Conservation (phyloP, 2,888 invertebrate genomes). For the Coleophora flavipennella region DNA sequence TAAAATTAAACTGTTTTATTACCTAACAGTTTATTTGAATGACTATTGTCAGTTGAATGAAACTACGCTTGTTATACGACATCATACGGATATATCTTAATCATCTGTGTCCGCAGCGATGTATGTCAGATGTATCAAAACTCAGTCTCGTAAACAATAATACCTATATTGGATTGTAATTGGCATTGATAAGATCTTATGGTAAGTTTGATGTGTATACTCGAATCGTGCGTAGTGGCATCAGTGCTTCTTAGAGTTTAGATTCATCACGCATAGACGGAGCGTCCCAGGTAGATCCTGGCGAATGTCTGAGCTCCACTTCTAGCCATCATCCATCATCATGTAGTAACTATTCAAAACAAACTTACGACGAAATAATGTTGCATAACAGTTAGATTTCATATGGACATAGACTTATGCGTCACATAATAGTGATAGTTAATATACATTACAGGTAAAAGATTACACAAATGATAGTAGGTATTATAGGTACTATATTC, state of each 20-base stretch:
- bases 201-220: conserved; percentile 63
- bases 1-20: too few species aligned
- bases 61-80: too few species aligned
- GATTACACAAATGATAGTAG: too few species aligned
- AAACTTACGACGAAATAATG: too few species aligned
- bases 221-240: conserved; percentile 51
- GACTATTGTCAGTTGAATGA: too few species aligned
- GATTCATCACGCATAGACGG: conserved; percentile 51
- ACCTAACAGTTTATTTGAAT: too few species aligned
- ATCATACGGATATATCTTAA: conserved; percentile 8
- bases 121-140: conserved; percentile 40
- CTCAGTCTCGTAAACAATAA: conserved; percentile 32
- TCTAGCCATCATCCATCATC: conserved; percentile 47
- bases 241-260: conserved; percentile 57
- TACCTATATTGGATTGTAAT: conserved; percentile 47
- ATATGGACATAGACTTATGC: too few species aligned
- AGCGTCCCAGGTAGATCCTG: conserved; percentile 46
- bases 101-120: conserved; percentile 37
- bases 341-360: conserved; percentile 42
- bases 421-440: too few species aligned
- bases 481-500: too few species aligned
- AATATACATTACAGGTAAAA: too few species aligned
- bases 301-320: conserved; percentile 32
- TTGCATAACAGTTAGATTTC: too few species aligned
- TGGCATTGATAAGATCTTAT: conserved; percentile 51